phyloP scores from a whole-genome alignment of 2,113 vertebrate genomes.

The Brevimyrus niger region DNA sequence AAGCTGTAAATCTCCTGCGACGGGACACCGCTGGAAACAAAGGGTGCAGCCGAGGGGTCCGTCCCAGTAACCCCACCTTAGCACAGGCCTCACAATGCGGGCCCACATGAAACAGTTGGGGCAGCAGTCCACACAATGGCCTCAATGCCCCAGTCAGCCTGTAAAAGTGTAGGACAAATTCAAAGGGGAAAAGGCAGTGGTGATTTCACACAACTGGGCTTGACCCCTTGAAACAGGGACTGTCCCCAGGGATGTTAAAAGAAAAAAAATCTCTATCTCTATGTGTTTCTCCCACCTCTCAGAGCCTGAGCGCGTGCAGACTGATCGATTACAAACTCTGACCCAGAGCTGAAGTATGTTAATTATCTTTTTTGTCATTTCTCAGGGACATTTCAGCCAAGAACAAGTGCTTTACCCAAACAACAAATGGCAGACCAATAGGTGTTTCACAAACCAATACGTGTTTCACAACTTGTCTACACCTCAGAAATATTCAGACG shows the following conservation, averaged over 20 bases:
- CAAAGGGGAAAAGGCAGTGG: conserved; percentile 16
- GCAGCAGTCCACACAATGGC: conserved; percentile 39
- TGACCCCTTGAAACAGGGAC: background rate
- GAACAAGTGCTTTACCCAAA: background rate
- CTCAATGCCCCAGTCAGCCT: conserved; percentile 27
- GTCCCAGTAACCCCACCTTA: conserved; percentile 43
- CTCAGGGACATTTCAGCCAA: background rate
- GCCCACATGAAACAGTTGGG: conserved; percentile 35
- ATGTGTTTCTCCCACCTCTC: background rate
- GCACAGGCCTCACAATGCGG: conserved; percentile 44
- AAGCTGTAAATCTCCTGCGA: conserved; percentile 70
- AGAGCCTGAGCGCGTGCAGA: background rate
- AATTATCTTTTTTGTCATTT: background rate
- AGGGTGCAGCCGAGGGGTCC: conserved; percentile 47
- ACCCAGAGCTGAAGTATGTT: background rate
- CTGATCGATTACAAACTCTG: background rate
- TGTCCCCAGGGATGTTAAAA: background rate
- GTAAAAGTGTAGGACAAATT: conserved; percentile 53
- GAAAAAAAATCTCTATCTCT: background rate
- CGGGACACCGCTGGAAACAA: conserved; percentile 38
- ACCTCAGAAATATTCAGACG: background rate
- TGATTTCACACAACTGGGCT: conserved; percentile 14
- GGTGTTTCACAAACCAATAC: background rate
- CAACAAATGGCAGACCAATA: background rate
- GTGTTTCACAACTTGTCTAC: background rate